Evolutionary conservation across 2,888 invertebrate species (phyloP).

Genomic region (Horisme vitalbata): DNA sequence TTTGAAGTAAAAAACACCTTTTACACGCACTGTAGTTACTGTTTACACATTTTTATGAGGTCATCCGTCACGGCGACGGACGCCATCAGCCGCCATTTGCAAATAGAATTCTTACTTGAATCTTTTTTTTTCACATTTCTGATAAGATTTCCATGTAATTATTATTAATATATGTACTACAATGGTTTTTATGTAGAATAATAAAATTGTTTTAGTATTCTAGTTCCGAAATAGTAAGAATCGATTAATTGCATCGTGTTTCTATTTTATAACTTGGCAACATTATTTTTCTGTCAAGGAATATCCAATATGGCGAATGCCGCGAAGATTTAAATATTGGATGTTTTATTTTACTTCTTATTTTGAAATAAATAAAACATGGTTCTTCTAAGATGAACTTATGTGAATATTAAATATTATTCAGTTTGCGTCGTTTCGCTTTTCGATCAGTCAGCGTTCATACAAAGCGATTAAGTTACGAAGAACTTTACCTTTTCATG

Average conservation of each 20-base stretch:
- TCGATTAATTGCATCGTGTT: neutral
- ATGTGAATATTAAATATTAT: no score
- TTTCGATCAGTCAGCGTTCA: no score
- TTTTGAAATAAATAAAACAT: no score
- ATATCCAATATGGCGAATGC: slow-evolving; percentile 4
- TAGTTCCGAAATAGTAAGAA: neutral
- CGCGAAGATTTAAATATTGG: neutral
- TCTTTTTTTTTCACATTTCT: no score
- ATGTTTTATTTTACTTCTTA: no score
- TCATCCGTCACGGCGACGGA: slow-evolving; percentile 65
- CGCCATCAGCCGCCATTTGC: slow-evolving; percentile 78
- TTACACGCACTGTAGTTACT: slow-evolving; percentile 24
- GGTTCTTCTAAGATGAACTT: no score
- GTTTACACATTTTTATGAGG: slow-evolving; percentile 55
- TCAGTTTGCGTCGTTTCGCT: no score
- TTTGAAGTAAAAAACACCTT: slow-evolving; percentile 26
- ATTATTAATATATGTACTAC: no score
- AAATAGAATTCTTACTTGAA: slow-evolving; percentile 32
- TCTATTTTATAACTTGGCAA: slow-evolving; percentile 9
- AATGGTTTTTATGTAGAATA: no score
- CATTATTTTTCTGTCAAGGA: slow-evolving; percentile 7
- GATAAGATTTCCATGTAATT: no score
- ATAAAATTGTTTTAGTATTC: neutral
- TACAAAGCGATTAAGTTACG: no score
- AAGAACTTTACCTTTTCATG: no score